Conservation (phyloP, 2,888 invertebrate species). For the Yponomeuta sedellus region DNA sequence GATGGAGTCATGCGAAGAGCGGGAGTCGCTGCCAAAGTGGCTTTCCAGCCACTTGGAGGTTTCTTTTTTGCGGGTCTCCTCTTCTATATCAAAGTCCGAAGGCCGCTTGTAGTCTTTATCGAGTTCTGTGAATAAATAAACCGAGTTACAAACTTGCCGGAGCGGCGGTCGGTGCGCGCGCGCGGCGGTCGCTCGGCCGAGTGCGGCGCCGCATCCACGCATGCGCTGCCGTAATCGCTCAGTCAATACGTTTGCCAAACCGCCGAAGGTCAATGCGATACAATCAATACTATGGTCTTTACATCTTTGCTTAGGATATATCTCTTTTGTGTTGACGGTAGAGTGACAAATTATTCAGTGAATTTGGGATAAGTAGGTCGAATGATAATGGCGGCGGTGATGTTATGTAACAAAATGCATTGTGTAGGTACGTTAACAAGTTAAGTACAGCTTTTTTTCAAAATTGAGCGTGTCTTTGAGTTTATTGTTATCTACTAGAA, state of each 20-base stretch:
- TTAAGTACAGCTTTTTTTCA: neutral
- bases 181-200: constrained; percentile 40
- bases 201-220: constrained; percentile 40
- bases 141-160: constrained; percentile 22
- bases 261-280: constrained; percentile 67
- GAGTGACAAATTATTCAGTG: constrained; percentile 49
- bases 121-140: constrained; percentile 76
- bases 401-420: neutral
- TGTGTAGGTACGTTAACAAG: neutral
- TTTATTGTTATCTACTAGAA: too few relatives aligned
- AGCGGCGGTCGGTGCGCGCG: constrained; percentile 47
- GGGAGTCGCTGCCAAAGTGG: constrained; percentile 92
- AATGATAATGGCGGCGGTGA: constrained; percentile 18
- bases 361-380: constrained; percentile 62
- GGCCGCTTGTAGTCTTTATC: constrained; percentile 88
- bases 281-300: constrained; percentile 41
- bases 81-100: constrained; percentile 90
- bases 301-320: neutral
- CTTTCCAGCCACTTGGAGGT: constrained; percentile 94
- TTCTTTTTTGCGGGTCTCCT: constrained; percentile 91
- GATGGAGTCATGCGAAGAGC: constrained; percentile 83
- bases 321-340: constrained; percentile 33
- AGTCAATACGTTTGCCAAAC: constrained; percentile 72
- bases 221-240: constrained; percentile 59
- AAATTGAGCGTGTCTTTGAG: neutral